These are phyloP conservation scores for Chrysochloris asiatica DNA, from an alignment of 2,113 vertebrate genomes.

Conservation along the genomic window DNA sequence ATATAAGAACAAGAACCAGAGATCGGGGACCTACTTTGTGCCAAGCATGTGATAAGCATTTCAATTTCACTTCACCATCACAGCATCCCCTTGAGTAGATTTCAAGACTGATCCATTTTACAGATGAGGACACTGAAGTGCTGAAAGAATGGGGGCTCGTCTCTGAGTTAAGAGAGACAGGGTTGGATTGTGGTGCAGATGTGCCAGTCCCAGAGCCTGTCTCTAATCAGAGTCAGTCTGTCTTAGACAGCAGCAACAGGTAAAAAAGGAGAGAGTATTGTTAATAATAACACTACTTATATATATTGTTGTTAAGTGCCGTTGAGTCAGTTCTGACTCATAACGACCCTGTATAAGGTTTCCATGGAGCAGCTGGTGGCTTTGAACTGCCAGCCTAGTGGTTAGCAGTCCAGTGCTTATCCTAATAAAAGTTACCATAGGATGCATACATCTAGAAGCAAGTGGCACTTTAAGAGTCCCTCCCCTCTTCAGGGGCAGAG, in stretches of 20 bases:
- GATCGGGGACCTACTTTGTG: fast-evolving
- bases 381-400: too few species aligned
- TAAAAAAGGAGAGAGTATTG: background rate
- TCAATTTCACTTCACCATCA: background rate
- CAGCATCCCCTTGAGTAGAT: background rate
- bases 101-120: background rate
- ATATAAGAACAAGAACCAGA: background rate
- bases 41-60: too few species aligned
- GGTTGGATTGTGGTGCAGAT: background rate
- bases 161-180: background rate
- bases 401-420: too few species aligned
- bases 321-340: too few species aligned
- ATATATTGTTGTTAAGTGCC: too few species aligned
- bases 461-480: background rate
- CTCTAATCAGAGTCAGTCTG: background rate
- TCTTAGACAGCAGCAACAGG: background rate
- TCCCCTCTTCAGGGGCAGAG: background rate
- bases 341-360: too few species aligned
- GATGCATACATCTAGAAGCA: background rate
- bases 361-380: too few species aligned
- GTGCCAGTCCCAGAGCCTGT: background rate
- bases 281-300: too few species aligned
- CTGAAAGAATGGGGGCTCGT: too few species aligned
- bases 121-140: background rate
- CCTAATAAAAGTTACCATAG: too few species aligned